Evolutionary conservation across 2,113 vertebrate genomes (phyloP).

Genomic region (Hirundichthys speculiger): DNA sequence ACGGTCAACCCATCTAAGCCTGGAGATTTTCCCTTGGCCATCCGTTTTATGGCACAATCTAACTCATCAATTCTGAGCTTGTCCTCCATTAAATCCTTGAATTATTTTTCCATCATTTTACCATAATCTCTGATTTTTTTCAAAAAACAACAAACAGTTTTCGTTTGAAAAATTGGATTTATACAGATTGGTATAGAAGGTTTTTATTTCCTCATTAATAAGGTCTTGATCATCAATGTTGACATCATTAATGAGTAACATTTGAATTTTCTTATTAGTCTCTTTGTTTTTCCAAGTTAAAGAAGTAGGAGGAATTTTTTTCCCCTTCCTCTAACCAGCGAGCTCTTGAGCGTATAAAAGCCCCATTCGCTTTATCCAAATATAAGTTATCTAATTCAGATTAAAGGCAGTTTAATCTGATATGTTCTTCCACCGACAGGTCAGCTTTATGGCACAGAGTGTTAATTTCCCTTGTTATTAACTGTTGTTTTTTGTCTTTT

Average conservation of each 20-base stretch:
- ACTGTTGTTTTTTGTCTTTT: no score
- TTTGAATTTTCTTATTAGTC: not conserved
- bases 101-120: not conserved
- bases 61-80: not conserved
- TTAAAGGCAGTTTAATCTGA: no score
- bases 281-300: no score
- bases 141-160: not conserved
- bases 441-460: no score
- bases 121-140: not conserved
- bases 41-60: not conserved
- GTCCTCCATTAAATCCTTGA: not conserved
- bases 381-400: no score
- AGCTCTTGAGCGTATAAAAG: no score
- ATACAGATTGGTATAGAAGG: not conserved
- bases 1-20: not conserved
- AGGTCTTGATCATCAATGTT: not conserved
- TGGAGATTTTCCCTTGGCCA: not conserved
- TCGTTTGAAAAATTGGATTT: not conserved
- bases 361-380: no score
- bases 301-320: no score
- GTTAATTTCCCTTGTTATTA: no score
- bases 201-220: not conserved
- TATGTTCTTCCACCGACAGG: no score
- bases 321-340: no score
- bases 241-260: not conserved